Evolutionary conservation across 2,797 vertebrate species (phyloP), one percentile per base, ranked within the genome.

Genomic region (Sparus aurata): DNA sequence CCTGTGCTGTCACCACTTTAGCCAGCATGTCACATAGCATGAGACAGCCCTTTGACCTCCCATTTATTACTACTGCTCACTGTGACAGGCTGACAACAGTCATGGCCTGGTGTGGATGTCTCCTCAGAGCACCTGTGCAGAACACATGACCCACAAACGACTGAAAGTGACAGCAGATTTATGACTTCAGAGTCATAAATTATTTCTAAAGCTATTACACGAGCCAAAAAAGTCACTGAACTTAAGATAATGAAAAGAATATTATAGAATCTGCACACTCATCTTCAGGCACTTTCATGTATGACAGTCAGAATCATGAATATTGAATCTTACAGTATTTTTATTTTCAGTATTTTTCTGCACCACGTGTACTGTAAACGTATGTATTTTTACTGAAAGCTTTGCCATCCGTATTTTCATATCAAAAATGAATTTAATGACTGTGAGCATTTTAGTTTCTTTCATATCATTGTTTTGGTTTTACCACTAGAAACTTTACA

Each of bases 1-100:
- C 75, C 85, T 69, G 45, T 69, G 76, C 91, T 92, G 90, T 93
- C 91, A 87, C 77, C 88, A 82, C 89, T 84, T 86, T 76, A 84
- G 66, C 81, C 54, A 53, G 34, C 4, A 7, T 76, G 80, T 87
- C 83, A 86, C 85, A 84, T 72, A 79, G 55, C 74, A 86, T 59
- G 68, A 72, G 75, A 47, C 52, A 60, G 65, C 59, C 59, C 50
- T 85, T 72, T 90, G 82, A 83, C 80, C 87, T 81, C 60, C 57
- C 15, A 72, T 87, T 69, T 58, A 78, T 85, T 62, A 74, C 45
- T 30, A 2, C 52, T 52, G 69, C 61, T 75, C 41, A 58, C 68
- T 22, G 74, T 58, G 78, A 73, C 67, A 66, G 65, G 54, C 75
- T 73, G 72, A 49, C 63, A 71, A 49, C 23, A 69, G 23, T 70